Evolutionary conservation across 2,797 vertebrate species (phyloP).

Genomic region (Enteromius fasciolatus): DNA sequence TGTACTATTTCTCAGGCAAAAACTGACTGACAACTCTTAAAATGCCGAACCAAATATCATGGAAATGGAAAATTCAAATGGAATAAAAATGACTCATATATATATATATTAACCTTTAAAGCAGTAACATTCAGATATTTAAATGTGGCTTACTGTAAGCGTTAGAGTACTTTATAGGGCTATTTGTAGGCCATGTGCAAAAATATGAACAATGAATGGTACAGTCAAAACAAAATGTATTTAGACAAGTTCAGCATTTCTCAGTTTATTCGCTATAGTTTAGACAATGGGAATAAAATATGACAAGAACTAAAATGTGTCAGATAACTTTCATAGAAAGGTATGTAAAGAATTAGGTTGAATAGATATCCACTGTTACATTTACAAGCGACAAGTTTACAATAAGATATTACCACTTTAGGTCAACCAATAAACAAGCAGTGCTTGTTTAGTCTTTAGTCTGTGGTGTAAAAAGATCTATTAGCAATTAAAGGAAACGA

Average conservation of each 20-base stretch:
- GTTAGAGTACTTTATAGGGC: neutral
- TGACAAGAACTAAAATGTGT: neutral
- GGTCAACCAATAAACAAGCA: neutral
- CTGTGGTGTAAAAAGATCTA: neutral
- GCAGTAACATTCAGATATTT: neutral
- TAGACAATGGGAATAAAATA: neutral
- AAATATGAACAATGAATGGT: neutral
- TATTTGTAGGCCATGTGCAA: neutral
- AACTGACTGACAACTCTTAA: neutral
- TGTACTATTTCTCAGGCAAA: neutral
- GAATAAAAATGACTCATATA: too few species aligned
- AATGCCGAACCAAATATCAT: neutral
- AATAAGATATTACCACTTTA: neutral
- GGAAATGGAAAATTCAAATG: too few species aligned
- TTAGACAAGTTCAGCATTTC: neutral
- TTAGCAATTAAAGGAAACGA: neutral
- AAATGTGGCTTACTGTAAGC: neutral
- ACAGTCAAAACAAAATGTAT: neutral
- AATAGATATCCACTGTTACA: neutral
- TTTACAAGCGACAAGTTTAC: neutral
- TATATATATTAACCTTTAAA: neutral
- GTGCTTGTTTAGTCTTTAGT: neutral
- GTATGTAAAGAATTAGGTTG: neutral
- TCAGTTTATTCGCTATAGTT: neutral
- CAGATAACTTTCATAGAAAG: neutral